phyloP scores from a whole-genome alignment of 2,797 vertebrate genomes.

The Scarus forsteni region DNA sequence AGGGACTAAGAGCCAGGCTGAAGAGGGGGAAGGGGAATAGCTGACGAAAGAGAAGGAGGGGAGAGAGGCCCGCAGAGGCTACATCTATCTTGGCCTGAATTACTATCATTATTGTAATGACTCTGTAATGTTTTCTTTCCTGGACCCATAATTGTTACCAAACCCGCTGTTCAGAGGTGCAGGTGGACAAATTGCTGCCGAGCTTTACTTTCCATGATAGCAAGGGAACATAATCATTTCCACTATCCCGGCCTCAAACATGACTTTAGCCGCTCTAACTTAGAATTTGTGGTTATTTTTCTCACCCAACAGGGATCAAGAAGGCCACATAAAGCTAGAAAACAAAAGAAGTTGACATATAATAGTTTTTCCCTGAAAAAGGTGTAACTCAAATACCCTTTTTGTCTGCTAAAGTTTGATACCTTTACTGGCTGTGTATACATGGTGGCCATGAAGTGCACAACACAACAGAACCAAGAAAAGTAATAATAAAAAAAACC shows the following conservation, averaged over 20 bases:
- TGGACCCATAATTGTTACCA: slow-evolving; percentile 85
- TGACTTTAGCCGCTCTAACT: slow-evolving; percentile 14
- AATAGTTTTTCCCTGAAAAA: too few relatives aligned
- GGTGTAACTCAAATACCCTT: too few relatives aligned
- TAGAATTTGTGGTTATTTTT: slow-evolving; percentile 16
- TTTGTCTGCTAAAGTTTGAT: too few relatives aligned
- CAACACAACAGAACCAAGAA: too few relatives aligned
- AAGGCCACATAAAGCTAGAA: neutral
- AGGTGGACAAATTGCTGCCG: slow-evolving; percentile 82
- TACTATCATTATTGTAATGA: slow-evolving; percentile 87
- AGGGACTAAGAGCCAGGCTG: slow-evolving; percentile 21
- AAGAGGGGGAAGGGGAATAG: slow-evolving; percentile 25
- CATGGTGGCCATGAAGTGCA: too few relatives aligned
- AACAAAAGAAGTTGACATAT: neutral
- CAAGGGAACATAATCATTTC: slow-evolving; percentile 63
- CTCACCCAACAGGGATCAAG: neutral
- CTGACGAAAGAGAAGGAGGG: slow-evolving; percentile 28
- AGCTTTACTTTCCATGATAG: slow-evolving; percentile 72
- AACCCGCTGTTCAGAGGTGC: slow-evolving; percentile 77
- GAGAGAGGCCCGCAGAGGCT: slow-evolving; percentile 64
- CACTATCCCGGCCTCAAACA: slow-evolving; percentile 42
- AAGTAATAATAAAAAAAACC: too few relatives aligned
- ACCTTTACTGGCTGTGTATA: too few relatives aligned
- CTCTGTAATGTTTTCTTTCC: slow-evolving; percentile 85
- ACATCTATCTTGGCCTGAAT: slow-evolving; percentile 76